Base-by-base conservation (phyloP, 2,113 vertebrate genomes). In the Bufo gargarizans region DNA sequence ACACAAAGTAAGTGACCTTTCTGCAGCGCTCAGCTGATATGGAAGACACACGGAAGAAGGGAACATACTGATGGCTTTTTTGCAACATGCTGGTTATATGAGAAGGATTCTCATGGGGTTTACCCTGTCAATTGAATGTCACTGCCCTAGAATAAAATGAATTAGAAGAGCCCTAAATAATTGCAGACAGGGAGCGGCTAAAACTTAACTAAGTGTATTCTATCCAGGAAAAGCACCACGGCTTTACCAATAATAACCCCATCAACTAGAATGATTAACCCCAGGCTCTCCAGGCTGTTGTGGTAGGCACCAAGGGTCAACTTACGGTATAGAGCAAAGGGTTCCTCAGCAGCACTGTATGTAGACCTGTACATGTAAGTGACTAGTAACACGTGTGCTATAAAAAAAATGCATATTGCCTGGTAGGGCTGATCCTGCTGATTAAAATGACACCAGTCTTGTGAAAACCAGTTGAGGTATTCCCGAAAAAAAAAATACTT, bases 21-120 rank as follows among this genome's bases (percentile, higher is more conserved):
- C 47, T 49, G 47, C 61, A 69, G 81, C 17, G 45, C 61, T 61
- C 59, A 13, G 59, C 80, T 69, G 81, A 63, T 63, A 69, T 83
- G 81, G 45, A 61, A 67, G 80, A 82, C 80, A 82, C 61, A 63
- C 19, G 10, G 80, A 83, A 65, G 47, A 83, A 83, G 81, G 45
- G 12, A 83, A 83, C 81, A 83, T 83, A 63, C 81, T 83, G 61
- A 22, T 22, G 53, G 33, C 53, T 67, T 83, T 83, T 63, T 61
- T 61, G 17, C 20, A 83, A 69, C 81, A 83, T 69, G 81, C n/a
- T 65, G 53, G 9, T 22, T 14, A 50, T 69, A 22, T 83, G 81
- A 83, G 69, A 83, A n/a, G 47, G 61, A 67, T 69, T 50, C 61
- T 83, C 61, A 49, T 22, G 47, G 45, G 14, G 19, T 67, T 82